Conservation (phyloP, 2,888 invertebrate species). For the Biston stratarius region DNA sequence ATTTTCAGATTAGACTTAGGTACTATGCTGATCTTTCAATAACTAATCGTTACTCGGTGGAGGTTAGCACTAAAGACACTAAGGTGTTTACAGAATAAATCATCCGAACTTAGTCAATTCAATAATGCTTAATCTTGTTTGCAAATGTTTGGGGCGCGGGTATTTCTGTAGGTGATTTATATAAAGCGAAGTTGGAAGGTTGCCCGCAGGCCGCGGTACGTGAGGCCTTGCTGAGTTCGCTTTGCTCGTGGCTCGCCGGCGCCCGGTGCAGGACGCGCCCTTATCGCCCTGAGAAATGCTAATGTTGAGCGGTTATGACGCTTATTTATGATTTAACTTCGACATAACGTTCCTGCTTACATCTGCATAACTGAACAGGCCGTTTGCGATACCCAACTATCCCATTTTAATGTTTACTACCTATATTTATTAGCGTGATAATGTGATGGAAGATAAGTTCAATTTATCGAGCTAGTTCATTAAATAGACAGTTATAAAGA, state of each 20-base stretch:
- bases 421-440: conserved; percentile 15
- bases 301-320: conserved; percentile 38
- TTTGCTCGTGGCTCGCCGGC: conserved; percentile 37
- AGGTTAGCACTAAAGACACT: conserved; percentile 34
- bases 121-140: conserved; percentile 75
- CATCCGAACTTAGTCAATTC: conserved; percentile 65
- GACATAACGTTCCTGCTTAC: conserved; percentile 36
- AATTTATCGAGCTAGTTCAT: neutral
- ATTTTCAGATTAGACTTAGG: neutral
- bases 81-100: conserved; percentile 45
- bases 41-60: conserved; percentile 37
- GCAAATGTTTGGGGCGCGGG: conserved; percentile 61
- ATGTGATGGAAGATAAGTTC: neutral
- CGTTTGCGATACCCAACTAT: conserved; percentile 21
- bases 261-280: conserved; percentile 34
- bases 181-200: conserved; percentile 69
- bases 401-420: conserved; percentile 16
- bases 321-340: conserved; percentile 37
- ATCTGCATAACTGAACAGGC: conserved; percentile 35
- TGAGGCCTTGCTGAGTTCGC: conserved; percentile 47
- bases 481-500: neutral
- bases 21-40: conserved; percentile 31
- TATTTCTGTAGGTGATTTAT: conserved; percentile 75
- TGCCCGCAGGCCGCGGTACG: conserved; percentile 60
- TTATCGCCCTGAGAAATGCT: conserved; percentile 41